Conservation (phyloP, 2,113 vertebrate genomes). For the Anolis sagrei region DNA sequence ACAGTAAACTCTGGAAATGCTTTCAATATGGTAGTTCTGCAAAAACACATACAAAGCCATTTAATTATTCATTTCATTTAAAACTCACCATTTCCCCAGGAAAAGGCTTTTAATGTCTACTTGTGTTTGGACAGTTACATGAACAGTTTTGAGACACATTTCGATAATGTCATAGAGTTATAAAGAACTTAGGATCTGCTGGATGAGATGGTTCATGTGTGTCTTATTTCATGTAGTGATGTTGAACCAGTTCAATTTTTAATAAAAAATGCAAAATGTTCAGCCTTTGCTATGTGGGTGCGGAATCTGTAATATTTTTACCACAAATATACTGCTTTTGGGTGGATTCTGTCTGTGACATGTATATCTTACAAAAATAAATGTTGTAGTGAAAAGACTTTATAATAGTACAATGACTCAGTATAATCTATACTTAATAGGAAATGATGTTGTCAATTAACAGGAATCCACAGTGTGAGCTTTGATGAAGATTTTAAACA, state of each 20-base stretch:
- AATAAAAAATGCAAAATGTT: too few species aligned
- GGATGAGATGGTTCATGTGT: neutral
- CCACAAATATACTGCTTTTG: neutral
- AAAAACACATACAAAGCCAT: too few species aligned
- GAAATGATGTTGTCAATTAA: conserved; percentile 35
- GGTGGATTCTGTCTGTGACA: neutral
- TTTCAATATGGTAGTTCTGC: too few species aligned
- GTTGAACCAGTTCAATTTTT: neutral
- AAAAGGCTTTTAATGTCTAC: neutral
- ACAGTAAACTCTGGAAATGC: too few species aligned
- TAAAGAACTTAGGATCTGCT: neutral
- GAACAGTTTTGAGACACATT: neutral
- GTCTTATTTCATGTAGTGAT: neutral
- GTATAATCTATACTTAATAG: neutral
- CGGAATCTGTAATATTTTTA: neutral
- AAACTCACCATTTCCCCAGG: neutral
- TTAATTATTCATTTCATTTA: neutral
- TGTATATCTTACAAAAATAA: neutral
- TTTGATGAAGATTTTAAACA: conserved; percentile 90
- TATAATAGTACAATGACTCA: neutral
- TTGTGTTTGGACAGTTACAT: neutral
- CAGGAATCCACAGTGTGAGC: conserved; percentile 93
- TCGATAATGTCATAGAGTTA: neutral
- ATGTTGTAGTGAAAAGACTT: conserved; percentile 6
- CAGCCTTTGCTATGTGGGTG: neutral